phyloP scores from a whole-genome alignment of 2,113 vertebrate genomes.

The Etheostoma spectabile region DNA sequence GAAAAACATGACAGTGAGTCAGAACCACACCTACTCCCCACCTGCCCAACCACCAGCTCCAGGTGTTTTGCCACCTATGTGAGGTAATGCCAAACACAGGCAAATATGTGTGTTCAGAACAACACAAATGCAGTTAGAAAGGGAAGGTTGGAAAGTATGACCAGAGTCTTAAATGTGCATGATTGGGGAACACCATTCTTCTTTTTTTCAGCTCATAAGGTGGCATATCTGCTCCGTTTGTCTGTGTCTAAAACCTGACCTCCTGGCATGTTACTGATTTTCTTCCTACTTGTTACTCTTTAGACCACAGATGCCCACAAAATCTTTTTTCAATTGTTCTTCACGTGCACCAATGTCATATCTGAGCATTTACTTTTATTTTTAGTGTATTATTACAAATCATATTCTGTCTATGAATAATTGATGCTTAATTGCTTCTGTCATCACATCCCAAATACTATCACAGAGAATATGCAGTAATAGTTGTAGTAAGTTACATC shows the following conservation, averaged over 20 bases:
- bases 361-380: conserved; percentile 17
- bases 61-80: conserved; percentile 58
- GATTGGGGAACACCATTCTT: background rate
- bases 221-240: background rate
- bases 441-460: conserved; percentile 1
- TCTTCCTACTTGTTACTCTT: conserved; percentile 22
- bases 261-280: conserved; percentile 12
- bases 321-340: conserved; percentile 24
- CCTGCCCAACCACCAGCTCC: conserved; percentile 52
- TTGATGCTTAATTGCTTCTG: background rate
- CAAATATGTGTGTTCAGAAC: conserved; percentile 27
- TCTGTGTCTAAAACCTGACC: conserved; percentile 21
- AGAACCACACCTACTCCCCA: conserved; percentile 58
- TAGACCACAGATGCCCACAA: background rate
- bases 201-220: conserved; percentile 11
- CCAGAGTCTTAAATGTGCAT: background rate
- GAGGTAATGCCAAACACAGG: conserved; percentile 18
- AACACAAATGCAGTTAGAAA: background rate
- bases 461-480: background rate
- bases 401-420: background rate
- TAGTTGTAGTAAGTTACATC: conserved; percentile 10
- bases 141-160: background rate
- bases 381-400: background rate
- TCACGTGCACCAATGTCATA: conserved; percentile 40
- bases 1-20: conserved; percentile 69